These are phyloP conservation scores for Peromyscus polionotus DNA, from an alignment of 2,113 vertebrate genomes.

Conservation along the genomic window DNA sequence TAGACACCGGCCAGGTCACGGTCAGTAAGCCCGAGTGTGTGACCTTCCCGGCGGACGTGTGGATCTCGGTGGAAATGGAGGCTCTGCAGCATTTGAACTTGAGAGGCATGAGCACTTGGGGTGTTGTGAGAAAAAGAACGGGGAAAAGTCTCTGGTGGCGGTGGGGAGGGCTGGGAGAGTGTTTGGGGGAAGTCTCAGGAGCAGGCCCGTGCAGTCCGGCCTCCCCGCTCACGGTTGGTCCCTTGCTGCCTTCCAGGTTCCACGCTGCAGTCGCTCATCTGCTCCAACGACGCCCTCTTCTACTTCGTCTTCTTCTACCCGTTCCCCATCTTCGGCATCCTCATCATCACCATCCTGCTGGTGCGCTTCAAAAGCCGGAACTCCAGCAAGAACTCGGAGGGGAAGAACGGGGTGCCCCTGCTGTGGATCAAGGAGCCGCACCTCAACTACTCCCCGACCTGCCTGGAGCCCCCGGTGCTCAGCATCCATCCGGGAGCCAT, in stretches of 20 bases:
- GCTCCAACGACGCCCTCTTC: conserved; percentile 97
- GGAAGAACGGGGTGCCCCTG: conserved; percentile 98
- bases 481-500: conserved; percentile 98
- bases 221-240: neutral
- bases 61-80: neutral
- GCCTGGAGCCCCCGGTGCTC: conserved; percentile 97
- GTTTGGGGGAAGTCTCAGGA: neutral
- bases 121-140: neutral
- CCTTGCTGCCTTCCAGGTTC: conserved; percentile 87
- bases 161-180: neutral
- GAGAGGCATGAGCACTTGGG: neutral
- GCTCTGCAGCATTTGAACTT: neutral
- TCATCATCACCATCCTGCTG: conserved; percentile 96
- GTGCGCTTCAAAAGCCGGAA: conserved; percentile 96
- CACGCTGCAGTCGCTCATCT: conserved; percentile 95
- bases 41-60: neutral
- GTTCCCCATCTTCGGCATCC: conserved; percentile 97
- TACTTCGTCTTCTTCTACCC: conserved; percentile 99
- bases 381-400: conserved; percentile 95
- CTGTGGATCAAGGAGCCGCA: conserved; percentile 99
- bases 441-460: conserved; percentile 98
- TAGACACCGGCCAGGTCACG: neutral
- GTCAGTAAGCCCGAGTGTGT: neutral
- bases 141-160: rapidly evolving
- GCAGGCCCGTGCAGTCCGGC: rapidly evolving